Percentiles rank a stretch among this genome's conserved stretches.
Conservation (phyloP, 2,888 invertebrate genomes). For the Calliphora vomitoria region DNA sequence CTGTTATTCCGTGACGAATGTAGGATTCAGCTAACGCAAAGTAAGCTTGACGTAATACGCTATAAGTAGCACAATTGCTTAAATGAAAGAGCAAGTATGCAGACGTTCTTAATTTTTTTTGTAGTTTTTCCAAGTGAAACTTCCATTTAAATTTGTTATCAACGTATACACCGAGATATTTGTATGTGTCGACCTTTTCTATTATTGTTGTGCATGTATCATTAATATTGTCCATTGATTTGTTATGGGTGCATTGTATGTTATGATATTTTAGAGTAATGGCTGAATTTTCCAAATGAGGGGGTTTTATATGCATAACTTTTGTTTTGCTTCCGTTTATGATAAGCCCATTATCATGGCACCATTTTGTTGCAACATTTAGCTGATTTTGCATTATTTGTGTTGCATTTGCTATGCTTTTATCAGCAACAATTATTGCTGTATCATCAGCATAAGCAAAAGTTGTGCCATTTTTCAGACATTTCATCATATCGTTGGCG, state of each 20-base stretch:
- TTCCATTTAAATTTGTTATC: conserved; percentile 10
- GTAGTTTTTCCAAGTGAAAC: background rate
- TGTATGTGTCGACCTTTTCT: background rate
- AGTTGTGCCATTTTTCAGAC: no score
- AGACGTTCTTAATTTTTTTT: conserved; percentile 6
- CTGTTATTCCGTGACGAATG: conserved; percentile 8
- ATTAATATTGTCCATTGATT: background rate
- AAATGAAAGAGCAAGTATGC: background rate
- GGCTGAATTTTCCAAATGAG: background rate
- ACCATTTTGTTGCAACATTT: background rate
- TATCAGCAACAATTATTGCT: no score
- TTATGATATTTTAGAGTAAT: background rate
- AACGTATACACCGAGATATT: background rate
- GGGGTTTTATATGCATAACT: conserved; percentile 15
- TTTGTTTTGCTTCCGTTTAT: background rate
- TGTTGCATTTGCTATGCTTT: background rate
- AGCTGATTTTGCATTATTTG: background rate
- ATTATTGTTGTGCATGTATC: background rate
- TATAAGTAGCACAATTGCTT: background rate
- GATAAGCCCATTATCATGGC: background rate
- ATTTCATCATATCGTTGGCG: no score
- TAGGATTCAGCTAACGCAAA: background rate
- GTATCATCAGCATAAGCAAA: no score
- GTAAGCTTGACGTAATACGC: conserved; percentile 11
- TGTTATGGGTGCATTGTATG: background rate